Evolutionary conservation across 2,888 invertebrate species (phyloP), one percentile per base, ranked within the genome.

Genomic region (Macrosoma leucophasiata): DNA sequence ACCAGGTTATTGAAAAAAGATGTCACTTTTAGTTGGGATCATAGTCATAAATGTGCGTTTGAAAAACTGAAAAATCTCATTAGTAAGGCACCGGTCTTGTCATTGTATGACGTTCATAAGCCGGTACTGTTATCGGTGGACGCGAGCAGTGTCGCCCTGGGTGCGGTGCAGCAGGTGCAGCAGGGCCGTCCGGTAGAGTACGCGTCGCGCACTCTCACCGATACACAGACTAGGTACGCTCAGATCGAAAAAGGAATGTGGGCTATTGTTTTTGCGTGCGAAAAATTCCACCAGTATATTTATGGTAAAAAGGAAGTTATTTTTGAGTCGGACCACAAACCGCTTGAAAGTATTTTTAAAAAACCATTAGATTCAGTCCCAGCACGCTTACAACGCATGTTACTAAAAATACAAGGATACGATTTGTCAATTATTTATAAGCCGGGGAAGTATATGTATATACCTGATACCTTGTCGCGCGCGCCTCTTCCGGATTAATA

Each of bases 171-270:
- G 17, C 17, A 43, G 11, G n/a, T 17, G 17, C 17, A 17, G 17
- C 4, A 7, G 17, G 17, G 17, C 17, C 17, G 29, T 21, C 9
- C 19, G 5, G 10, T 17, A 9, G 13, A 15, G 18, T 27, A 9
- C 17, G 28, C 27, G 11, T 27, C 27, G 18, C 27, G 18, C 12
- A 18, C 27, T 1, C 14, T 25, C 10, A 11, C 25, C 13, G 26
- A 9, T 7, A 11, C 26, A 2, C 17, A 31, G 11, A 22, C 7
- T 7, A 14, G 33, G 12, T 40, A 39, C 15, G 40, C 38, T n/a
- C 39, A 42, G 20, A 37, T 41, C n/a, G 37, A 41, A 14, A 35
- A 35, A 10, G 39, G 34, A 21, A 4, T 39, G 24, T 27, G 39
- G 13, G 44, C 37, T 4, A 41, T 44, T 11, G 32, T 39, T 4